These are phyloP conservation scores for Myrmecobius fasciatus DNA, from an alignment of 2,113 vertebrate species.

Conservation along the genomic window DNA sequence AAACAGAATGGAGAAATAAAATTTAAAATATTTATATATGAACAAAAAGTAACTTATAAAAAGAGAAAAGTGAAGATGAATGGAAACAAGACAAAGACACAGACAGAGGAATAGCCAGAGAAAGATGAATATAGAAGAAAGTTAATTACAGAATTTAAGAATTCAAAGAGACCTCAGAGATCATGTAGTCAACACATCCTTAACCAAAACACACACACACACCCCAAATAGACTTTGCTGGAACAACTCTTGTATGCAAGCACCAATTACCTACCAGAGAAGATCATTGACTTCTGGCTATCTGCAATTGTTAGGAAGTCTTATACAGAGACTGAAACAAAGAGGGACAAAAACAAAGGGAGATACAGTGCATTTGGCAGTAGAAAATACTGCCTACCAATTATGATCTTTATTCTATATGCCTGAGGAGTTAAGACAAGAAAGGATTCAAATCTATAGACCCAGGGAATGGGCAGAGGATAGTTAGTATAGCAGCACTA, in stretches of 20 bases:
- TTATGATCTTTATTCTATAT: background rate
- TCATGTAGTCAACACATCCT: background rate
- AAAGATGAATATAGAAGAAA: background rate
- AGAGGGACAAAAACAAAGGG: background rate
- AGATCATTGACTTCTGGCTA: background rate
- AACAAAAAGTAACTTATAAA: background rate
- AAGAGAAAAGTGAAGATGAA: background rate
- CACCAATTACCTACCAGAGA: background rate
- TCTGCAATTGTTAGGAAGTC: background rate
- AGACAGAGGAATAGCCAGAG: background rate
- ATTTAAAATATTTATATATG: no score
- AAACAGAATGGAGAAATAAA: background rate
- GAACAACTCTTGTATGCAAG: background rate
- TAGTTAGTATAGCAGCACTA: background rate
- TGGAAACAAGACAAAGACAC: background rate
- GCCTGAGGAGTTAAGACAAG: background rate
- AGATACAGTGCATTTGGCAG: background rate
- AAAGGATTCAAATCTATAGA: background rate
- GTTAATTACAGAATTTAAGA: background rate
- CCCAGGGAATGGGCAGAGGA: background rate
- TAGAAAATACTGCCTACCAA: background rate
- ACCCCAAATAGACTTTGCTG: background rate
- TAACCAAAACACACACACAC: background rate
- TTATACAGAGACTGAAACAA: background rate
- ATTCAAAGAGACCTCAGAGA: no score